Conservation (phyloP, 2,797 vertebrate genomes). For the Moxostoma hubbsi region DNA sequence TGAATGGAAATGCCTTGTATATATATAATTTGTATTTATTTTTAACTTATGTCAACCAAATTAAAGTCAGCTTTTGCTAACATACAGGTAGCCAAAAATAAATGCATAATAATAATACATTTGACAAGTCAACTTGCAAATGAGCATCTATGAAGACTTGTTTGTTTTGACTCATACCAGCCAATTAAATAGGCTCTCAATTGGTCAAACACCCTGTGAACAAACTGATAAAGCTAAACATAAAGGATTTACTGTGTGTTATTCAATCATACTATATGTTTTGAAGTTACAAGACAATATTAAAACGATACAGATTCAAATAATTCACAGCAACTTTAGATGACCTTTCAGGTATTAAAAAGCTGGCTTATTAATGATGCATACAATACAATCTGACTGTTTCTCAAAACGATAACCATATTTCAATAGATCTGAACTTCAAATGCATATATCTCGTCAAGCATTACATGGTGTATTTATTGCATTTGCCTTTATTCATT, state of each 20-base stretch:
- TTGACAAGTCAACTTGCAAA: background rate
- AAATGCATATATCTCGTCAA: slow-evolving; percentile 3
- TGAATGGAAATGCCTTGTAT: too few relatives aligned
- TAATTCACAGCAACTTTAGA: background rate
- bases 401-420: slow-evolving; percentile 5
- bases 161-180: slow-evolving; percentile 1
- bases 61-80: too few relatives aligned
- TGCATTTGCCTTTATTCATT: slow-evolving; percentile 23
- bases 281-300: background rate
- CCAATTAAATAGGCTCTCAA: background rate
- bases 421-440: background rate
- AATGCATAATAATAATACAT: too few relatives aligned
- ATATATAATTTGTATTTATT: too few relatives aligned
- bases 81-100: too few relatives aligned
- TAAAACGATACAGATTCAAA: background rate
- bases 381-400: background rate
- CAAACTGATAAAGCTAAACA: background rate
- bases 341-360: background rate
- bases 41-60: too few relatives aligned
- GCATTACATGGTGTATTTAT: background rate
- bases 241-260: background rate
- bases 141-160: background rate
- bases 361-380: background rate
- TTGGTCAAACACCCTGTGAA: background rate
- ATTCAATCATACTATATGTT: background rate